phyloP scores from a whole-genome alignment of 1,140 invertebrate genomes.

The Lamellibrachia luymesi region DNA sequence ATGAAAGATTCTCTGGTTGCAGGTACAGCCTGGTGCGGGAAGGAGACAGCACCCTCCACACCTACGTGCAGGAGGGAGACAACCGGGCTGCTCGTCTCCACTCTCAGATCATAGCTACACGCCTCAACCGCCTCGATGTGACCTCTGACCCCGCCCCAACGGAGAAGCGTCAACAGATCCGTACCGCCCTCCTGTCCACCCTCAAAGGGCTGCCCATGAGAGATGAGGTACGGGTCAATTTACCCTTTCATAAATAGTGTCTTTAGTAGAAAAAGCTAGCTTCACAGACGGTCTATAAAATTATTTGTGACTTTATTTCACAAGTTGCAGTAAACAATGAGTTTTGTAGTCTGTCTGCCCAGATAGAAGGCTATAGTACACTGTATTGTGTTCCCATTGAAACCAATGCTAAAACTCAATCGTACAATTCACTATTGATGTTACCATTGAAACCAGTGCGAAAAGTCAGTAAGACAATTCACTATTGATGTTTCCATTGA shows the following conservation, averaged over 20 bases:
- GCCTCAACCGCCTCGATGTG: conserved; percentile 15
- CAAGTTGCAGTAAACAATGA: background rate
- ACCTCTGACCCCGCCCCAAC: background rate
- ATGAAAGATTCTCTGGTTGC: background rate
- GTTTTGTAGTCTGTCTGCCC: too few relatives aligned
- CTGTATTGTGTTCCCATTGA: too few relatives aligned
- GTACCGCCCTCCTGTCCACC: background rate
- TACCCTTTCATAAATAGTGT: background rate
- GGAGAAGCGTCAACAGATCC: background rate
- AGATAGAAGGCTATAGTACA: too few relatives aligned
- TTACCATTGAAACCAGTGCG: too few relatives aligned
- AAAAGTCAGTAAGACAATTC: too few relatives aligned
- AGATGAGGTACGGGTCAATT: conserved; percentile 9
- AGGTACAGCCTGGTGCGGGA: conserved; percentile 20
- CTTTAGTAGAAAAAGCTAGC: background rate
- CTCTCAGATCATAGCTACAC: conserved; percentile 14
- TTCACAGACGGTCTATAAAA: background rate
- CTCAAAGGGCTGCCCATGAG: conserved; percentile 14
- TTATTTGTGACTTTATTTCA: background rate
- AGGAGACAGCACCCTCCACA: conserved; percentile 6
- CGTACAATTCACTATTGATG: too few relatives aligned
- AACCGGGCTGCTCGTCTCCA: conserved; percentile 17
- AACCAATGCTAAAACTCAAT: too few relatives aligned
- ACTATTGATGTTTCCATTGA: too few relatives aligned
- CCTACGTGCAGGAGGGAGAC: conserved; percentile 13